phyloP scores from a whole-genome alignment of 1,140 invertebrate genomes.

The Helicoverpa armigera region DNA sequence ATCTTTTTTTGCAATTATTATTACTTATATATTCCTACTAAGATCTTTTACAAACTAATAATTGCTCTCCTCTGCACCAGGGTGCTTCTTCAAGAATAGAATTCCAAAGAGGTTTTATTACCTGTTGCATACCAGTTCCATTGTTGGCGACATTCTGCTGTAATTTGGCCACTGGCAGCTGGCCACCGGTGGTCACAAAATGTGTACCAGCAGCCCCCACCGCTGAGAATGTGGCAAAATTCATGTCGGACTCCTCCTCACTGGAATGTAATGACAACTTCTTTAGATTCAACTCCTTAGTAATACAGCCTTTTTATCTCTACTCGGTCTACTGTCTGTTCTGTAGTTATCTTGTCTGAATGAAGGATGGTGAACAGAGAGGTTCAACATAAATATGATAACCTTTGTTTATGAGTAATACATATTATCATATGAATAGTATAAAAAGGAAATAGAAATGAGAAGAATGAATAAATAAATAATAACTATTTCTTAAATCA shows the following conservation, averaged over 20 bases:
- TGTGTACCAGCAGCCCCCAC: slow-evolving; percentile 72
- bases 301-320: neutral
- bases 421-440: neutral
- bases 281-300: neutral
- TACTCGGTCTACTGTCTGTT: neutral
- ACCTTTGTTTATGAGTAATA: no score
- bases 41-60: no score
- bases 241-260: slow-evolving; percentile 81
- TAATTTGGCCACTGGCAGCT: slow-evolving; percentile 76
- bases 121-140: slow-evolving; percentile 59
- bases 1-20: no score
- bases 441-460: neutral
- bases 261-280: slow-evolving; percentile 57
- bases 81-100: no score
- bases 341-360: neutral
- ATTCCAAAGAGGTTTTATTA: slow-evolving; percentile 2
- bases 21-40: no score
- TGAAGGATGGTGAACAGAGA: no score
- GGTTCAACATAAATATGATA: no score
- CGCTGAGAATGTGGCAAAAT: slow-evolving; percentile 79
- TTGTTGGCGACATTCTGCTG: slow-evolving; percentile 79
- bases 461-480: neutral
- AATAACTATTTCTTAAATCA: neutral
- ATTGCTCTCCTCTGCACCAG: no score
- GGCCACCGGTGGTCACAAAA: slow-evolving; percentile 77